Percentiles rank a stretch among this genome's conserved stretches.
These are phyloP conservation scores for Botrylloides violaceus DNA, from an alignment of 23 tunicate genomes.

Conservation along the genomic window DNA sequence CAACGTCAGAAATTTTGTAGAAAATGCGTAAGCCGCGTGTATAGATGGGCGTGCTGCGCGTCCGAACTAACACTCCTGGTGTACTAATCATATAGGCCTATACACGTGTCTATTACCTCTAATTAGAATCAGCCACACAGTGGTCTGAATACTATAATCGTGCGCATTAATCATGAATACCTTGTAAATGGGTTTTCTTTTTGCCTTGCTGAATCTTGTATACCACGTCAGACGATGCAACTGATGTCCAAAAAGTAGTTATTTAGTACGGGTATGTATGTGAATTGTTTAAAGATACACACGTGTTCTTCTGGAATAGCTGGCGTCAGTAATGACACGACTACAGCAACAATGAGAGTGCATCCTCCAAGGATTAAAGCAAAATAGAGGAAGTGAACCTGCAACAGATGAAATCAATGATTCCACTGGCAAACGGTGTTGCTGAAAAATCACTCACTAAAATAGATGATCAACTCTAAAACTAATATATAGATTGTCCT, in stretches of 20 bases:
- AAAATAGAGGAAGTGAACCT: constrained; percentile 92
- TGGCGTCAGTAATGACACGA: constrained; percentile 72
- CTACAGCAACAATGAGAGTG: constrained; percentile 33
- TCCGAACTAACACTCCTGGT: too few species aligned
- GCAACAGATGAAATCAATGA: not conserved
- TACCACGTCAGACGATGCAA: constrained; percentile 64
- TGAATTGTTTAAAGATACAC: constrained; percentile 22
- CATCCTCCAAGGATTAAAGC: constrained; percentile 44
- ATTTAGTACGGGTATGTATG: not conserved
- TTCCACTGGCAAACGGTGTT: not conserved
- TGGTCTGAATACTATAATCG: too few species aligned
- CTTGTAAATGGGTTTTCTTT: constrained; percentile 34
- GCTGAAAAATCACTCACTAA: not conserved
- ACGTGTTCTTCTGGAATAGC: constrained; percentile 68
- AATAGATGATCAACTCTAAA: too few species aligned
- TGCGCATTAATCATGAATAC: too few species aligned
- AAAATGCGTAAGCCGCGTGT: too few species aligned
- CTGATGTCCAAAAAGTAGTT: constrained; percentile 8
- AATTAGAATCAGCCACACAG: too few species aligned
- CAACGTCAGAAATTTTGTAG: too few species aligned
- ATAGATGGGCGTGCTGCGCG: too few species aligned
- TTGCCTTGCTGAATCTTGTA: constrained; percentile 49
- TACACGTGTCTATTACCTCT: too few species aligned
- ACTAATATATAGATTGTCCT: too few species aligned
- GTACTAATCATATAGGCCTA: too few species aligned